Base-by-base conservation (phyloP, 2,113 vertebrate species). In the Vidua chalybeata region DNA sequence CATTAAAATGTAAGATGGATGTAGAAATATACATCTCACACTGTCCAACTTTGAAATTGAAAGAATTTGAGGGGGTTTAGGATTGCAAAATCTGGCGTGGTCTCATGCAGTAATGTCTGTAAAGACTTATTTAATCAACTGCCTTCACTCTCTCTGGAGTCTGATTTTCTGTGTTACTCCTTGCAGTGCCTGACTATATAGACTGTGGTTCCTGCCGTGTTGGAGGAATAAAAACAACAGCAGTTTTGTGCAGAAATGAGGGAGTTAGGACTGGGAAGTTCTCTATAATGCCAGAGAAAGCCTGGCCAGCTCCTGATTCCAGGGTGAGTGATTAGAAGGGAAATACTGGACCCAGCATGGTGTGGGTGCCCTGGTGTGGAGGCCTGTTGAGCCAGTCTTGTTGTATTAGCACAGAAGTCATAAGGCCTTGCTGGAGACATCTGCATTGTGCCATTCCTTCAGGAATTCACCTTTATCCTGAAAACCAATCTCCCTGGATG, bases 171-270 rank as follows among this genome's bases (percentile, higher is more conserved):
- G 45, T 77, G 43, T 49, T 68, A 39, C 59, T 87, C n/a, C 1
- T 87, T 95, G 20, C 95, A 99, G 99, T 99, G 87, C 98, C 99
- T 11, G 96, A 48, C 7, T 73, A 97, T 51, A 92, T 99, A 94
- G 98, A 99, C 95, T 99, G 99, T 61, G 99, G 99, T n/a, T 97
- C 93, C 86, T 99, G 99, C 93, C 98, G 99, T 69, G 92, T 98
- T 8, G 99, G 99, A 78, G 98, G 99, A 49, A 67, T 98, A 22
- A 99, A 99, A 97, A 87, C 97, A 67, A 96, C 83, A 2, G 95
- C 94, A 51, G 95, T 99, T 84, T 35, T 96, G 55, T 99, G 99
- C 96, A 98, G 93, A 93, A 99, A 99, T 39, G 97, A 98, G 37
- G 99, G 99, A 31, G 89, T 96, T 72, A 99, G 98, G 13, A 6